Evolutionary conservation across 2,888 invertebrate genomes (phyloP).

Genomic region (Philhelius pedissequus): DNA sequence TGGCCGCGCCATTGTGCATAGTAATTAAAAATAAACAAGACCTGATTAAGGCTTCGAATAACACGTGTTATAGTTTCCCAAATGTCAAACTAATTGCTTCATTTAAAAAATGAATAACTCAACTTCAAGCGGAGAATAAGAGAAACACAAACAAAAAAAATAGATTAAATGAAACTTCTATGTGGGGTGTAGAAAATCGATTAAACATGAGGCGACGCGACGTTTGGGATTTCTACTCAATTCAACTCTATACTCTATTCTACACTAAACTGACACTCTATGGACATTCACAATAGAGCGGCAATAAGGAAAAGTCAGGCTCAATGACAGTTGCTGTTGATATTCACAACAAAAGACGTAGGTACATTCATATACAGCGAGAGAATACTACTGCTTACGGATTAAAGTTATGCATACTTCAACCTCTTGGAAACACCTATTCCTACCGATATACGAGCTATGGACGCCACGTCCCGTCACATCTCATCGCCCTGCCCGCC

Average conservation of each 20-base stretch:
- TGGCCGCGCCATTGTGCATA: constrained; percentile 8
- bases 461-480: no score
- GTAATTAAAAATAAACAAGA: constrained; percentile 26
- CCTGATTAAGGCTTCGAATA: constrained; percentile 51
- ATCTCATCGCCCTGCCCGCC: no score
- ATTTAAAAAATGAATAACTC: constrained; percentile 45
- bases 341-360: constrained; percentile 22
- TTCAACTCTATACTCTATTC: no score
- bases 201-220: no score
- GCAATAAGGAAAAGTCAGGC: constrained; percentile 26
- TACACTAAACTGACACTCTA: neutral
- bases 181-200: constrained; percentile 47
- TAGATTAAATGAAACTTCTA: constrained; percentile 7
- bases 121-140: constrained; percentile 17
- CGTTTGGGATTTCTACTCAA: neutral
- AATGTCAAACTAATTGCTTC: constrained; percentile 62
- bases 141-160: constrained; percentile 20
- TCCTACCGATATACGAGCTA: constrained; percentile 52
- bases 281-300: constrained; percentile 1
- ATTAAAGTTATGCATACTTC: constrained; percentile 45
- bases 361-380: no score
- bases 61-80: constrained; percentile 57
- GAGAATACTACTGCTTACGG: neutral
- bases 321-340: constrained; percentile 32
- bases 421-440: constrained; percentile 58